Evolutionary conservation across 2,113 vertebrate genomes (phyloP), one percentile per base, ranked within the genome.

Genomic region (Pandion haliaetus): DNA sequence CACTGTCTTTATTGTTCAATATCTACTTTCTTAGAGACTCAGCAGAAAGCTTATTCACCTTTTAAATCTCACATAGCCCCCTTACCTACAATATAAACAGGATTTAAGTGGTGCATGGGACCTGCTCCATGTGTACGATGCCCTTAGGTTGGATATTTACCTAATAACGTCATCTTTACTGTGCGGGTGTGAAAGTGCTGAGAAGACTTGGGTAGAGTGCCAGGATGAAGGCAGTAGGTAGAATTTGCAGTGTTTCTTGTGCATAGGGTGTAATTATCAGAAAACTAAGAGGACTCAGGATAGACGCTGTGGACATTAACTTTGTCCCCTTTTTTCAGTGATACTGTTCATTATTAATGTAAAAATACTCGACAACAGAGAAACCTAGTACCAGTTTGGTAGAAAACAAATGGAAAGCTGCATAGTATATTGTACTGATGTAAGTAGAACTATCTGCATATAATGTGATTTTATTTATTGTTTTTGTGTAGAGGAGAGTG

Each of bases 391-490:
- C 49, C 54, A 90, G 59, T 78, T 74, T 82, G 84, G 80, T 84
- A 97, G 96, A 95, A 96, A 93, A 93, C 34, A 81, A 97, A 86
- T 95, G 59, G 55, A 73, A 95, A 97, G 81, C 88, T 97, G 96
- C 92, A 96, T 93, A 95, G 93, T 88, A 96, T 98, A 85, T 98
- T 98, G 97, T 98, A 98, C 98, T 98, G 98, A 98, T 99, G 98
- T 99, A 99, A 99, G 98, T 99, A 99, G 98, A 98, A 98, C 97
- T 99, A 98, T 99, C 97, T 99, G 98, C 98, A 98, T 98, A 99
- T 99, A 98, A 99, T 99, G 98, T 98, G 98, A 98, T 98, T 98
- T 99, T 99, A 99, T 99, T 99, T 99, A 99, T 99, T 99, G 91
- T 98, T 97, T 95, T 98, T 98, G 98, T 99, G 98, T 99, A 98